These are phyloP conservation scores for Heliconius ismenius DNA, from an alignment of 2,888 invertebrate species.

Conservation along the genomic window DNA sequence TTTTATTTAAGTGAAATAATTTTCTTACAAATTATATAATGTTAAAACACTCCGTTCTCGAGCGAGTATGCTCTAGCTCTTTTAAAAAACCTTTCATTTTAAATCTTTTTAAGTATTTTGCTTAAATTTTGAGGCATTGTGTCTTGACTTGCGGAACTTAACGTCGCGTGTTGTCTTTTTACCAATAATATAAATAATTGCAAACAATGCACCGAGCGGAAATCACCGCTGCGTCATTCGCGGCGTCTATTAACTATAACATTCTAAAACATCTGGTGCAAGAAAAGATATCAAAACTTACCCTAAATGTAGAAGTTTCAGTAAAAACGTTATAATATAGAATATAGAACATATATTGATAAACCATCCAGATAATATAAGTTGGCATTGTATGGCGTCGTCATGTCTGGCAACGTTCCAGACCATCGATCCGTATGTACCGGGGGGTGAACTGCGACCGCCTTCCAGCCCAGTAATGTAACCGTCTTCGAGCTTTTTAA, in stretches of 20 bases:
- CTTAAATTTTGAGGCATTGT: not conserved
- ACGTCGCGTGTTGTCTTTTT: not conserved
- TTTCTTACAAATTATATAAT: not conserved
- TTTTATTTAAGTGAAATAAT: not conserved
- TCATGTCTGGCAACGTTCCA: constrained; percentile 45
- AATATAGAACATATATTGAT: constrained; percentile 33
- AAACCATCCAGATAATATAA: constrained; percentile 33
- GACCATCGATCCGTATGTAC: constrained; percentile 46
- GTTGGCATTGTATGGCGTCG: constrained; percentile 36
- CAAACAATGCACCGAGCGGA: not conserved
- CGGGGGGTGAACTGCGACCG: constrained; percentile 37
- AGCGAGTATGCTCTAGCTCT: too few relatives aligned
- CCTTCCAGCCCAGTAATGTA: constrained; percentile 40
- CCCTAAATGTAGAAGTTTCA: constrained; percentile 1
- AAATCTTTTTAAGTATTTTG: not conserved
- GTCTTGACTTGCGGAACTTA: not conserved
- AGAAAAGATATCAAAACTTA: not conserved
- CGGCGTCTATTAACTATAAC: not conserved
- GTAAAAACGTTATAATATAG: constrained; percentile 15
- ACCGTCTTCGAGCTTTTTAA: constrained; percentile 34
- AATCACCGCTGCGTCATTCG: not conserved
- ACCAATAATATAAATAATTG: not conserved
- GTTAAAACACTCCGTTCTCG: too few relatives aligned
- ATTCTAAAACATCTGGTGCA: not conserved
- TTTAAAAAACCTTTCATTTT: not conserved